A percentile compares a stretch with the other conserved stretches of the same genome.
Evolutionary conservation across 2,113 vertebrate genomes (phyloP).

Genomic region (Hydrolagus affinis): DNA sequence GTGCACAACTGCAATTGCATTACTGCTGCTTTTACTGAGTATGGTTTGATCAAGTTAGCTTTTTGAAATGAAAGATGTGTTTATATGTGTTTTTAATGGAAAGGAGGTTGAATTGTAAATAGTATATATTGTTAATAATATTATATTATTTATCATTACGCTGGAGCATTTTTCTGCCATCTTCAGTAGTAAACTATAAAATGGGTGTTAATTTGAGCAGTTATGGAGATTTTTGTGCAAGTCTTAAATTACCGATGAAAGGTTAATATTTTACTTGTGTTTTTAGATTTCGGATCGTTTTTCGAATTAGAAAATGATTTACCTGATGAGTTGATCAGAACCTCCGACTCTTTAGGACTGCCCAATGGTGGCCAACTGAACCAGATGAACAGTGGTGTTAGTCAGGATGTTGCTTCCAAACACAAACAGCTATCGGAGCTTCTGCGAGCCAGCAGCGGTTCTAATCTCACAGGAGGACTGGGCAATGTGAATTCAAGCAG

Average conservation of each 20-base stretch:
- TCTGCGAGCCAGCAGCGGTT: constrained; percentile 73
- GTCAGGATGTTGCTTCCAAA: constrained; percentile 87
- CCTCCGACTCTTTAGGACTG: constrained; percentile 21
- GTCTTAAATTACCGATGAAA: too few species aligned
- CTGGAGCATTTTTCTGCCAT: too few species aligned
- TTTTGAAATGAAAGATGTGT: too few species aligned
- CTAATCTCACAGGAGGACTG: constrained; percentile 63
- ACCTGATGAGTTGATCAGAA: constrained; percentile 83
- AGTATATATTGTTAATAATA: too few species aligned
- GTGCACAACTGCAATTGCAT: not conserved
- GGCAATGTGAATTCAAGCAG: constrained; percentile 69
- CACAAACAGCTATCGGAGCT: constrained; percentile 95
- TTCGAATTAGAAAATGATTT: constrained; percentile 97
- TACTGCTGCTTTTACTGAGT: too few species aligned
- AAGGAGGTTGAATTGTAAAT: too few species aligned
- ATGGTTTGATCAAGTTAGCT: too few species aligned
- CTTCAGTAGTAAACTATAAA: too few species aligned
- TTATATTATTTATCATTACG: too few species aligned
- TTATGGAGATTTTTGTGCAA: too few species aligned
- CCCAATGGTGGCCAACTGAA: constrained; percentile 81
- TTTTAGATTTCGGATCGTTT: constrained; percentile 84
- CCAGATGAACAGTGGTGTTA: constrained; percentile 53
- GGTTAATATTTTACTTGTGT: constrained; percentile 43
- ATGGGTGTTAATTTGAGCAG: too few species aligned
- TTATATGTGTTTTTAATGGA: too few species aligned